These are phyloP conservation scores for Sprattus sprattus DNA, from an alignment of 2,113 vertebrate species.

Conservation along the genomic window DNA sequence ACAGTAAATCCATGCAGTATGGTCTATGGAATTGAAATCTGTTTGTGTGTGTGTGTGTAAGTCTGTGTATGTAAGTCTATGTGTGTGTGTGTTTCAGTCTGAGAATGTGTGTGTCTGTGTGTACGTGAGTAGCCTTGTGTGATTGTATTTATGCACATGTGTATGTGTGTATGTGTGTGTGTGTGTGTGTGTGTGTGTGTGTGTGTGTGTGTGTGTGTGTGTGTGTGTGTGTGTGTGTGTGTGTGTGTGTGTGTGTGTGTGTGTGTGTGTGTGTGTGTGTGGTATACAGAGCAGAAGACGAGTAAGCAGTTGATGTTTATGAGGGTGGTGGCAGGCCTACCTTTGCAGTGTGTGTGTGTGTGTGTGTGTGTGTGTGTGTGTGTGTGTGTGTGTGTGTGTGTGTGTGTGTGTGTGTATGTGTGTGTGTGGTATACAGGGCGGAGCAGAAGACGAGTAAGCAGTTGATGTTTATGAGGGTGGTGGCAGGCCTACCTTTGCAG, in stretches of 20 bases:
- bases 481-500: no score
- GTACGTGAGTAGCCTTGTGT: neutral
- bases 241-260: neutral
- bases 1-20: no score
- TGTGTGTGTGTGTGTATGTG: neutral
- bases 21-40: no score
- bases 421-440: no score
- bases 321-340: conserved; percentile 60
- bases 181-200: neutral
- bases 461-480: no score
- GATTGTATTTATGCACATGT: neutral
- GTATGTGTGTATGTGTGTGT: neutral
- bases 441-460: no score
- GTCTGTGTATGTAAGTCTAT: neutral
- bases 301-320: no score
- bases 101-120: neutral
- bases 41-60: no score
- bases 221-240: no score
- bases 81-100: neutral
- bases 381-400: no score
- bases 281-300: no score
- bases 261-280: neutral
- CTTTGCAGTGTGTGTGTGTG: conserved; percentile 53
- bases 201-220: neutral
- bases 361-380: no score